A percentile compares a stretch with the other conserved stretches of the same genome.
Conservation (phyloP, 2,113 vertebrate genomes). For the Corythoichthys intestinalis region DNA sequence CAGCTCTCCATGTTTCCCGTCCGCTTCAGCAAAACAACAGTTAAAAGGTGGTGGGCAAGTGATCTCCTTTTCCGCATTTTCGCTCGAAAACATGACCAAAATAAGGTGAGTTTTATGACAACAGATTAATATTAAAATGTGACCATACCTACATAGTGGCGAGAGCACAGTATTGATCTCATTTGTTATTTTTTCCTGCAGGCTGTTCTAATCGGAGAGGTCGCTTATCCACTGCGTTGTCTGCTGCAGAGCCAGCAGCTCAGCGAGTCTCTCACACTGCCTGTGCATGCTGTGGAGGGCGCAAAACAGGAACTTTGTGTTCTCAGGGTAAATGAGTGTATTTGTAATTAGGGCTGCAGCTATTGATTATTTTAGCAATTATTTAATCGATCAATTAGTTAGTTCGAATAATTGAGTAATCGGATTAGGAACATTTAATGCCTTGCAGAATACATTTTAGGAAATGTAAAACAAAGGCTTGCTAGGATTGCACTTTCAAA, state of each 20-base stretch:
- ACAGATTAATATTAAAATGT: background rate
- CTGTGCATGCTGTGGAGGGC: conserved; percentile 64
- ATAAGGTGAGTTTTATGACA: conserved; percentile 74
- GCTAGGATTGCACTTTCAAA: no score
- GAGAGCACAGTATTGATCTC: background rate
- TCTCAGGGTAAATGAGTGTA: conserved; percentile 75
- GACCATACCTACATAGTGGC: background rate
- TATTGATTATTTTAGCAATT: no score
- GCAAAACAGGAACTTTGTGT: conserved; percentile 69
- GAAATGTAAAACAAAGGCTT: no score
- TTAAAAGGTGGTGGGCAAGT: conserved; percentile 82
- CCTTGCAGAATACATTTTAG: no score
- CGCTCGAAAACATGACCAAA: conserved; percentile 77
- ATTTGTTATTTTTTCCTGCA: conserved; percentile 45
- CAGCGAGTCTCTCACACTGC: conserved; percentile 66
- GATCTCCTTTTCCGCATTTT: conserved; percentile 84
- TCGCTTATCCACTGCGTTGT: conserved; percentile 68
- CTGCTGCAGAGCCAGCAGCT: conserved; percentile 77
- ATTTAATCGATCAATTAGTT: no score
- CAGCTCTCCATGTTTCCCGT: conserved; percentile 83
- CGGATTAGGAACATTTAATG: no score
- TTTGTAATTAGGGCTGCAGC: no score
- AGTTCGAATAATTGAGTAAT: no score
- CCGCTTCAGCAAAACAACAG: conserved; percentile 64
- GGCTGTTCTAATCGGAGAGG: conserved; percentile 78